Conservation (phyloP, 2,888 invertebrate species). For the Rotaria magnacalcarata region DNA sequence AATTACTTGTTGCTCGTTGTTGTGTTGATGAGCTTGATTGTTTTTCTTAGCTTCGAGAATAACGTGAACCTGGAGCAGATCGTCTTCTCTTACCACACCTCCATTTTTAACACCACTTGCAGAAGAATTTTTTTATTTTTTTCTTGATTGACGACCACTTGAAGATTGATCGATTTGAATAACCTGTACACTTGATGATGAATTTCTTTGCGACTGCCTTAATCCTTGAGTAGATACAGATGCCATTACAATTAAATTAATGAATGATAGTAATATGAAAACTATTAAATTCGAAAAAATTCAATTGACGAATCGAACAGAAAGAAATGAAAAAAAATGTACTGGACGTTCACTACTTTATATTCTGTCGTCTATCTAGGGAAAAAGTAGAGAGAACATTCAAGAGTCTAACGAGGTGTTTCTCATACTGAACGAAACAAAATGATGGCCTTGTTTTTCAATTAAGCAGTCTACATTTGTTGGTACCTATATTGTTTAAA, state of each 20-base stretch:
- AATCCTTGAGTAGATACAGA: neutral
- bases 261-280: neutral
- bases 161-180: neutral
- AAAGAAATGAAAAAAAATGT: no score
- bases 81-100: neutral
- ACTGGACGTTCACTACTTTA: no score
- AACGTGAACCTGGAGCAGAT: neutral
- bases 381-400: no score
- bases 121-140: neutral
- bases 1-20: neutral
- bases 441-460: no score
- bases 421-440: no score
- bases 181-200: neutral
- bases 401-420: no score
- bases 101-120: neutral
- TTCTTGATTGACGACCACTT: neutral
- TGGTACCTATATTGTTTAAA: no score
- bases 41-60: neutral
- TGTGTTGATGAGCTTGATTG: neutral
- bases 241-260: neutral
- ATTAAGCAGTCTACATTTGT: no score
- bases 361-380: no score
- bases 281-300: no score
- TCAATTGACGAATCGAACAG: no score
- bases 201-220: neutral